These are phyloP conservation scores for Matsumurasca onukii DNA, from an alignment of 1,140 invertebrate genomes.

Conservation along the genomic window DNA sequence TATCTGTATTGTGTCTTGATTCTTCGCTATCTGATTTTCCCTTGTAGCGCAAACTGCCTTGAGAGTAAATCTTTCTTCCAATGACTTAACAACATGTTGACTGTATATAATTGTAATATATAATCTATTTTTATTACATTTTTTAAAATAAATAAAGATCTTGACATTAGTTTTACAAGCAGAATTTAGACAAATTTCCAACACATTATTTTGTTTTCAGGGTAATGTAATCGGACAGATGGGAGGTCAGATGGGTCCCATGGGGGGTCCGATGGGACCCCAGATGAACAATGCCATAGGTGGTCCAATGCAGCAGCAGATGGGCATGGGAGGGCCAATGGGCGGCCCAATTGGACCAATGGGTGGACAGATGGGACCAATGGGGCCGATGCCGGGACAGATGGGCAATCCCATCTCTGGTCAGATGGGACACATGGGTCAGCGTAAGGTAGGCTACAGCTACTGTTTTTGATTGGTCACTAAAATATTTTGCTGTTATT, in stretches of 20 bases:
- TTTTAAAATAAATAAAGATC: too few relatives aligned
- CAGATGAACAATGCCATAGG: conserved; percentile 45
- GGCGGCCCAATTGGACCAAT: conserved; percentile 45
- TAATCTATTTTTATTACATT: too few relatives aligned
- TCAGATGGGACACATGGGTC: conserved; percentile 47
- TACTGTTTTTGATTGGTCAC: too few relatives aligned
- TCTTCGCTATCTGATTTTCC: too few relatives aligned
- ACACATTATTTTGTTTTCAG: conserved; percentile 29
- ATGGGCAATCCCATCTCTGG: conserved; percentile 49
- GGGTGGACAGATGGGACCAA: conserved; percentile 40
- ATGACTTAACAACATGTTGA: too few relatives aligned
- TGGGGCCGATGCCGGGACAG: conserved; percentile 46
- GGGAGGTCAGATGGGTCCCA: conserved; percentile 43
- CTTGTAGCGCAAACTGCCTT: too few relatives aligned
- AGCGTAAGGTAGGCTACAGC: conserved; percentile 42
- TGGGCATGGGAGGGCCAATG: conserved; percentile 37
- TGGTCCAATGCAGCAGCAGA: conserved; percentile 40
- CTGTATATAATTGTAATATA: too few relatives aligned
- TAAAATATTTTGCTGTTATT: too few relatives aligned
- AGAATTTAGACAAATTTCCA: too few relatives aligned
- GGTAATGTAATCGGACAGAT: conserved; percentile 50
- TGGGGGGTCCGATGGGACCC: conserved; percentile 37
- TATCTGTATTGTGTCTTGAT: too few relatives aligned
- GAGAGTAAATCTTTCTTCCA: too few relatives aligned
- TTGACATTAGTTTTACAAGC: too few relatives aligned